phyloP scores from a whole-genome alignment of 2,113 vertebrate genomes.

The Ornithorhynchus anatinus region DNA sequence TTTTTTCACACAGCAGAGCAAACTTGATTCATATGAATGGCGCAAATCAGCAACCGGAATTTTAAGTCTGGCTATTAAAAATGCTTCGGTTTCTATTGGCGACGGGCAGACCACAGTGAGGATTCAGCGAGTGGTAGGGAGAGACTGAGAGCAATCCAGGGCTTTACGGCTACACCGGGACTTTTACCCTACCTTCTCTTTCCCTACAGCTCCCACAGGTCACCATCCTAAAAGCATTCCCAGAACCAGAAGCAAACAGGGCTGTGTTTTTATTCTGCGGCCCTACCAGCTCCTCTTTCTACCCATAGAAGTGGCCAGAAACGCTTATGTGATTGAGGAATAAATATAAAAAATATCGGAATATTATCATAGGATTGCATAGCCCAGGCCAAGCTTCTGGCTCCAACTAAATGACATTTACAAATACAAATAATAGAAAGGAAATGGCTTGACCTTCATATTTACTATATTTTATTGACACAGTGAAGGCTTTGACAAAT shows the following conservation, averaged over 20 bases:
- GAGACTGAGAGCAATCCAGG: too few species aligned
- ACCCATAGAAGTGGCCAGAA: background rate
- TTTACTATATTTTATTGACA: background rate
- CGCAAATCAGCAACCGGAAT: background rate
- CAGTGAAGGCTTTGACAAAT: background rate
- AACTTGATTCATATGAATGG: background rate
- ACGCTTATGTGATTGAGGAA: background rate
- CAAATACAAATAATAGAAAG: background rate
- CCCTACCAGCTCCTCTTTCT: background rate
- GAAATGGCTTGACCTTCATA: background rate
- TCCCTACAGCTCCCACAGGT: background rate
- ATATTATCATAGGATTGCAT: background rate
- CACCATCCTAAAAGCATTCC: background rate
- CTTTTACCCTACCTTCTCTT: too few species aligned
- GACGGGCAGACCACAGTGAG: background rate
- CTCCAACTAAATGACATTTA: background rate
- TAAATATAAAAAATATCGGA: background rate
- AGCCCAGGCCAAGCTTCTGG: background rate
- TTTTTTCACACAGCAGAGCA: background rate
- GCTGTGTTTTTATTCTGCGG: background rate
- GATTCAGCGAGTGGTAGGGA: background rate
- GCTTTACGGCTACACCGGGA: too few species aligned
- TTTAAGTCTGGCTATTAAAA: background rate
- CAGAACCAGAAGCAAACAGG: background rate
- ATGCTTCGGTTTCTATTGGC: background rate